Conservation (phyloP, 2,113 vertebrate species). For the Hassar affinis region DNA sequence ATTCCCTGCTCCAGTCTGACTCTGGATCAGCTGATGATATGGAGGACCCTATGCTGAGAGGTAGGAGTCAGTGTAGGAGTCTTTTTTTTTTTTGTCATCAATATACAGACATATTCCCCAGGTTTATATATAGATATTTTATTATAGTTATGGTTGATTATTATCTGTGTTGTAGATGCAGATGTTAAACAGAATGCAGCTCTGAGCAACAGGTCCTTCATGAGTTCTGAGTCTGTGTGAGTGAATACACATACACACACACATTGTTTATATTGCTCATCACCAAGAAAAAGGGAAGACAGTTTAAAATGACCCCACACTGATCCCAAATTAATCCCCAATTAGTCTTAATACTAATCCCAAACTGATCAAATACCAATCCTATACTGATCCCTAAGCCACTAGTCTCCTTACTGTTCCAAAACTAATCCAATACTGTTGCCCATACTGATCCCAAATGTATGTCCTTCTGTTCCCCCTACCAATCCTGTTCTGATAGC, state of each 20-base stretch:
- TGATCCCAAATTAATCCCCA: background rate
- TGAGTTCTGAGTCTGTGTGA: conserved; percentile 83
- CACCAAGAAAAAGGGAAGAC: background rate
- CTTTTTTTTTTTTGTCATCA: no score
- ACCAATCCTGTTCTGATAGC: background rate
- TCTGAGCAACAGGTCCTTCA: conserved; percentile 74
- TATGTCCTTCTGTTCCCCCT: no score
- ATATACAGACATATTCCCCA: no score
- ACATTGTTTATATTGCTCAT: background rate
- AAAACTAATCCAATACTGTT: background rate
- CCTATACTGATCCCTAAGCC: background rate
- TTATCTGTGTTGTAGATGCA: conserved; percentile 75
- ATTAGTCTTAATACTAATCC: background rate
- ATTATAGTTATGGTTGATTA: background rate
- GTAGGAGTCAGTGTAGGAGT: conserved; percentile 64
- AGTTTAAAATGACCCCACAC: background rate
- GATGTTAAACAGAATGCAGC: conserved; percentile 80
- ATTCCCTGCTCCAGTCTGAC: conserved; percentile 83
- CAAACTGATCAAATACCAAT: background rate
- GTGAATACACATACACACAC: conserved; percentile 41
- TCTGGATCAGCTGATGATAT: conserved; percentile 85
- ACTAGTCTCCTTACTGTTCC: background rate
- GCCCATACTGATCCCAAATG: background rate
- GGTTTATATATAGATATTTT: no score
- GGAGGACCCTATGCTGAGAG: conserved; percentile 86